These are phyloP conservation scores for Ctenosaura bakeri DNA, from an alignment of 2,797 vertebrate genomes.

Conservation along the genomic window DNA sequence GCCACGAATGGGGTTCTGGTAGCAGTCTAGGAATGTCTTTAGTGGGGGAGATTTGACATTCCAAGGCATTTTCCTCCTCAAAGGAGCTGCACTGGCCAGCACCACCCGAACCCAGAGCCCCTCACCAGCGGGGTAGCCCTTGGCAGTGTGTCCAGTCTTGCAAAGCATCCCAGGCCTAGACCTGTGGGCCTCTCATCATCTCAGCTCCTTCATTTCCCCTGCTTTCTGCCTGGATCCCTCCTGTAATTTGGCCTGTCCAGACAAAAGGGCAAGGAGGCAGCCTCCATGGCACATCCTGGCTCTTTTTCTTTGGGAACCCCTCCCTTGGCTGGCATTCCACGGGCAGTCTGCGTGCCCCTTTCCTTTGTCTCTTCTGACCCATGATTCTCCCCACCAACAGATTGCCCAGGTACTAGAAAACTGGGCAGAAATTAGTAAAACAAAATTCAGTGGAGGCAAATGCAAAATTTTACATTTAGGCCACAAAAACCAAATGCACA, in stretches of 20 bases:
- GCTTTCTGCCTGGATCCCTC: too few species aligned
- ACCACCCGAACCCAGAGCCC: too few species aligned
- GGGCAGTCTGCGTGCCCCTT: neutral
- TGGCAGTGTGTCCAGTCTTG: neutral
- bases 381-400: neutral
- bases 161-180: neutral
- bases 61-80: too few species aligned
- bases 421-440: too few species aligned
- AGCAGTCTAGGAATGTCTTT: too few species aligned
- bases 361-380: neutral
- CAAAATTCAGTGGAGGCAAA: too few species aligned
- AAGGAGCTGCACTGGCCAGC: too few species aligned
- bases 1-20: neutral
- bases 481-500: too few species aligned
- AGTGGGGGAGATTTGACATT: too few species aligned
- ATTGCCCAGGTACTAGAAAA: neutral
- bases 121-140: neutral
- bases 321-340: neutral
- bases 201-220: neutral
- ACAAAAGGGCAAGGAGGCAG: neutral
- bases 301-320: neutral
- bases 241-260: too few species aligned
- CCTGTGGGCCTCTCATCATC: neutral
- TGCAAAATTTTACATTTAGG: too few species aligned
- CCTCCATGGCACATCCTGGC: too few species aligned